These are phyloP conservation scores for Eulithis prunata DNA, from an alignment of 2,888 invertebrate species.

Conservation along the genomic window DNA sequence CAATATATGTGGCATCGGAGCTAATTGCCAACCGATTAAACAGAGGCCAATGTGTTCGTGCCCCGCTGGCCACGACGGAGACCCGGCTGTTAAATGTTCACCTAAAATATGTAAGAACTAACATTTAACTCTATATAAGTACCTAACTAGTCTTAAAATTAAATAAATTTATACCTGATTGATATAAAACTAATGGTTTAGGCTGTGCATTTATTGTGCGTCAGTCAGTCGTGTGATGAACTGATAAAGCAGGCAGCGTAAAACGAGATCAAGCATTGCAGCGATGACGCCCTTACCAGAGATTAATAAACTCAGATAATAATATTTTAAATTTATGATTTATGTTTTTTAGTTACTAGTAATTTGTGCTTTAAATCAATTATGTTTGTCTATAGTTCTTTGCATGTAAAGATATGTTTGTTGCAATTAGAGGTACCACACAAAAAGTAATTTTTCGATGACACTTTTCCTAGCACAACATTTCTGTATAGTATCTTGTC, in stretches of 20 bases:
- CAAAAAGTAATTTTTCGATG: neutral
- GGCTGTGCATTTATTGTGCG: too few species aligned
- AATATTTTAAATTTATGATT: too few species aligned
- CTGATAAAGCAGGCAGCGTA: too few species aligned
- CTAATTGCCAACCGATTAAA: constrained; percentile 91
- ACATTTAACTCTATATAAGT: constrained; percentile 35
- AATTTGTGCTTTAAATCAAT: too few species aligned
- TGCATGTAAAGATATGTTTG: neutral
- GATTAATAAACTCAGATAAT: too few species aligned
- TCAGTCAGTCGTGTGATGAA: too few species aligned
- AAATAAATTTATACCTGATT: too few species aligned
- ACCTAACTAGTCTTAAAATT: too few species aligned
- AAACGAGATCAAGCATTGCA: too few species aligned
- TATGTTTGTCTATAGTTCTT: neutral
- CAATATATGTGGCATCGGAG: constrained; percentile 89
- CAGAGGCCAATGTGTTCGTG: constrained; percentile 93
- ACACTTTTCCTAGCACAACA: neutral
- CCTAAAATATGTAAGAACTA: constrained; percentile 90
- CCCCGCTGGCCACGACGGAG: constrained; percentile 91
- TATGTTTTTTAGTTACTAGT: too few species aligned
- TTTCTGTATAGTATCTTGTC: constrained; percentile 14
- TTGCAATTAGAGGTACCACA: neutral
- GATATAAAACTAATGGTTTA: too few species aligned
- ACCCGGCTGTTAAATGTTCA: constrained; percentile 92
- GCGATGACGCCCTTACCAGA: too few species aligned